phyloP scores from a whole-genome alignment of 2,797 vertebrate genomes.

The Mergus octosetaceus region DNA sequence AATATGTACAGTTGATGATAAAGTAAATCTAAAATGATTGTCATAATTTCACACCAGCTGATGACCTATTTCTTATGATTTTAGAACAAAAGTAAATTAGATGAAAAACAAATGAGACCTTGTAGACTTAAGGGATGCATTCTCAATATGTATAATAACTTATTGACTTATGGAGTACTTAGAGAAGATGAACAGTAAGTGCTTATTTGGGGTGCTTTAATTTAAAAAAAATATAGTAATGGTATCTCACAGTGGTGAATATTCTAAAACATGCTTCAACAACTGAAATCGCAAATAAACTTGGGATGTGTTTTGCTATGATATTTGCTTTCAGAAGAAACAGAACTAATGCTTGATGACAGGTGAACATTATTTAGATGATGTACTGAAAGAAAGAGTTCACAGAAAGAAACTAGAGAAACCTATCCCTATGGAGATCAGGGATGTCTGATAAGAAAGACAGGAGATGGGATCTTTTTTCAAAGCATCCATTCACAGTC shows the following conservation, averaged over 20 bases:
- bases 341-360: background rate
- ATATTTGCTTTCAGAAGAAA: background rate
- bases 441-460: background rate
- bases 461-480: background rate
- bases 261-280: fast-evolving
- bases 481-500: background rate
- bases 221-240: fast-evolving
- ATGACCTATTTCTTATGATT: background rate
- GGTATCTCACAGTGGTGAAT: background rate
- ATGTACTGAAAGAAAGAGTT: background rate
- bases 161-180: fast-evolving
- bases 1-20: background rate
- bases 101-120: background rate
- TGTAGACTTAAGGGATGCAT: background rate
- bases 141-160: background rate
- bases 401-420: background rate
- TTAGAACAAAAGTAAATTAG: background rate
- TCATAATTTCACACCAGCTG: background rate
- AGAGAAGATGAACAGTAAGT: background rate
- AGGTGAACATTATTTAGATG: background rate
- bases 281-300: background rate
- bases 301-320: background rate
- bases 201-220: background rate
- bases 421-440: background rate
- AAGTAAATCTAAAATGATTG: background rate